phyloP scores from a whole-genome alignment of 2,113 vertebrate species.

The Takifugu bimaculatus region DNA sequence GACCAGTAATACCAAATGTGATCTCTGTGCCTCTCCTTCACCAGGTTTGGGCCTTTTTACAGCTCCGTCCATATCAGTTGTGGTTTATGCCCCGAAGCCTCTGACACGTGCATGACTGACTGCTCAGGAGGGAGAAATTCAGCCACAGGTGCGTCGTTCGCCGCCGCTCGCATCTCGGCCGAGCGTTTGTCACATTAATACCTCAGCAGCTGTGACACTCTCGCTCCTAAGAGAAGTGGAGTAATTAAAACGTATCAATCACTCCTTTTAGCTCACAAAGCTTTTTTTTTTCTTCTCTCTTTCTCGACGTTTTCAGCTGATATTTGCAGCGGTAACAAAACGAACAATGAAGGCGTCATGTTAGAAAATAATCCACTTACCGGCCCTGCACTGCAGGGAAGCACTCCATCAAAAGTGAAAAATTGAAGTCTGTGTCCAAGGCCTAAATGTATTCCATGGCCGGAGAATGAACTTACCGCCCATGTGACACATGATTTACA shows the following conservation, averaged over 20 bases:
- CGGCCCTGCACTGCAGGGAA: conserved; percentile 65
- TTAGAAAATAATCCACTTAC: conserved; percentile 74
- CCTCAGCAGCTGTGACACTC: conserved; percentile 44
- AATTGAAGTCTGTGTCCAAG: conserved; percentile 64
- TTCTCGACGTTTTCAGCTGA: conserved; percentile 30
- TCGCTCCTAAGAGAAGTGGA: conserved; percentile 57
- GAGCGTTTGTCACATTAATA: conserved; percentile 61
- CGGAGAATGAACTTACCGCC: conserved; percentile 78
- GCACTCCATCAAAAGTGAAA: conserved; percentile 72
- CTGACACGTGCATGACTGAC: conserved; percentile 48
- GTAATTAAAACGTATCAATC: conserved; percentile 68
- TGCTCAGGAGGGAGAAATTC: conserved; percentile 56
- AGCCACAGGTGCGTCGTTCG: conserved; percentile 61
- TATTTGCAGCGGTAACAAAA: conserved; percentile 52
- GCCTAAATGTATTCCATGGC: conserved; percentile 77
- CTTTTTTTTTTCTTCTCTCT: conserved; percentile 26
- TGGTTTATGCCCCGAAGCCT: conserved; percentile 4
- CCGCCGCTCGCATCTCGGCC: conserved; percentile 38
- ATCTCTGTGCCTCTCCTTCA: too few relatives aligned
- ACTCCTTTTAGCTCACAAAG: conserved; percentile 31
- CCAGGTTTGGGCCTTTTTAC: too few relatives aligned
- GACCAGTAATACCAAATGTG: too few relatives aligned
- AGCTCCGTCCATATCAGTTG: too few relatives aligned
- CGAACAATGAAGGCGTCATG: conserved; percentile 63
- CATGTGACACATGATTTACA: conserved; percentile 82